Evolutionary conservation across 2,888 invertebrate species (phyloP), one percentile per base, ranked within the genome.

Genomic region (Mactromeris polynyma): DNA sequence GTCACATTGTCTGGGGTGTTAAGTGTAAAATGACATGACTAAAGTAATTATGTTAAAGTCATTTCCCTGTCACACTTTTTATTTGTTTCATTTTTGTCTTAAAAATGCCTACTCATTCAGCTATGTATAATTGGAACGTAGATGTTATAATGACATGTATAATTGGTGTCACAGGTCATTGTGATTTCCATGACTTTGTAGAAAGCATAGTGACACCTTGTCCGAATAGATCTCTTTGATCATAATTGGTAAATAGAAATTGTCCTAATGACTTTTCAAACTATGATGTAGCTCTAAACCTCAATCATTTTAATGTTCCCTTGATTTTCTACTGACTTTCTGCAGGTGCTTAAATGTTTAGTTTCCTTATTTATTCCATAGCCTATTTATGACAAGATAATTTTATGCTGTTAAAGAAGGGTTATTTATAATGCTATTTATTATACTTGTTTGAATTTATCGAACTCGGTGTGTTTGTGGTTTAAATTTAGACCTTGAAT

Each of bases 51-150:
- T 73, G 36, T 33, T 73, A 33, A 73, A 26, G 31, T 33, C 73
- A 73, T 33, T 73, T 73, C 17, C 36, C 73, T 17, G 73, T 46
- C 2, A 36, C 36, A 33, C 11, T 73, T 73, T 73, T n/a, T 33
- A 11, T 26, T 73, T 73, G 36, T 73, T 73, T 33, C 36, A 26
- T 73, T 33, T 73, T 73, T 33, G 33, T 73, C 1, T 73, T 21
- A 54, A 78, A 78, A 51, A 26, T 84, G 78, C 31, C 78, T 14
- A 78, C 51, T 84, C 84, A 84, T 84, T 84, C 38, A 54, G 78
- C 77, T 3, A 26, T 21, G 31, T 54, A 46, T 78, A 54, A 33
- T 78, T 46, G 42, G n/a, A 51, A 11, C 31, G 46, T 46, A 26
- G 46, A 26, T 73, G 83, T 40, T 73, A 26, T 77, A 64, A 40